These are phyloP conservation scores for Erythrocercus mccallii DNA, from an alignment of 2,113 vertebrate genomes.

Conservation along the genomic window DNA sequence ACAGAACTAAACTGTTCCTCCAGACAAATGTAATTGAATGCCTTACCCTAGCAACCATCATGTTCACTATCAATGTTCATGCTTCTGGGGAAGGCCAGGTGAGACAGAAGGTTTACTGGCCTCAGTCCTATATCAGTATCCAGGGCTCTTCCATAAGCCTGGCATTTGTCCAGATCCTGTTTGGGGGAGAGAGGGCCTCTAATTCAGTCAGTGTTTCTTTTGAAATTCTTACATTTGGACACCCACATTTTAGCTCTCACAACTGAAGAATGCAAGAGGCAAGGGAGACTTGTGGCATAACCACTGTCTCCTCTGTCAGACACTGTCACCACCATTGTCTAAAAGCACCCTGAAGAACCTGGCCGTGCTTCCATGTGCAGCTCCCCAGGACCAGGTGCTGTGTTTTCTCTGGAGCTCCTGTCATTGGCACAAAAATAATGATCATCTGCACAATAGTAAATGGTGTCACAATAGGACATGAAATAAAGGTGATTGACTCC, in stretches of 20 bases:
- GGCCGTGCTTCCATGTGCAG: neutral
- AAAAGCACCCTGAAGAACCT: neutral
- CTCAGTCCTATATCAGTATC: neutral
- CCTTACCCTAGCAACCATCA: neutral
- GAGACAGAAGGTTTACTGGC: neutral
- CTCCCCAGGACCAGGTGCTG: neutral
- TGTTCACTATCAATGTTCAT: neutral
- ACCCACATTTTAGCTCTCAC: neutral
- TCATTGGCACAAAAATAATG: neutral
- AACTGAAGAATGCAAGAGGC: neutral
- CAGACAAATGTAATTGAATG: neutral
- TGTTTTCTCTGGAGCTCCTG: neutral
- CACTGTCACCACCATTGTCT: neutral
- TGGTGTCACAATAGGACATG: too few species aligned
- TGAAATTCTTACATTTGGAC: neutral
- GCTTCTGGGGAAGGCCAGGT: neutral
- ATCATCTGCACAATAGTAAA: neutral
- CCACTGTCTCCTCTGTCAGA: neutral
- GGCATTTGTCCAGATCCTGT: neutral
- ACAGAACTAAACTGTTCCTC: neutral
- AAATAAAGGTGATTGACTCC: too few species aligned
- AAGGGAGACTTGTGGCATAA: neutral
- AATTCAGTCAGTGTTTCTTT: neutral
- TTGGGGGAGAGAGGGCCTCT: rapidly evolving
- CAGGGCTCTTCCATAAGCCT: neutral